Conservation (phyloP, 1,140 invertebrate genomes). For the Trichonephila clavipes region DNA sequence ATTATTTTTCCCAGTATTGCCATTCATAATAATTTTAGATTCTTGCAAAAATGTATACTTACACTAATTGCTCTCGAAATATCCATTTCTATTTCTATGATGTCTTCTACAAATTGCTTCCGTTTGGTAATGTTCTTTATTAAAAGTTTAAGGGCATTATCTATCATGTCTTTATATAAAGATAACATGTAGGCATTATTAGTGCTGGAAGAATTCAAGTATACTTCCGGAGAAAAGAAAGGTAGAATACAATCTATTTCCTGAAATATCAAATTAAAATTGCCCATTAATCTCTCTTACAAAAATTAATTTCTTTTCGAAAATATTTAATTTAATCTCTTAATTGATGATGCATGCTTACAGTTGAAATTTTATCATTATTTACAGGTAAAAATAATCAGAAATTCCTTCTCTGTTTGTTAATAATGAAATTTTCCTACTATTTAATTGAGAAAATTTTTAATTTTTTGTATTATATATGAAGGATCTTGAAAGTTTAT, state of each 20-base stretch:
- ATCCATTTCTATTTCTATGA: background rate
- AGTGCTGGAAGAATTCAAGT: background rate
- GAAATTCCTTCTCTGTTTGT: too few species aligned
- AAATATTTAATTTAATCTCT: too few species aligned
- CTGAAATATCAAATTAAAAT: background rate
- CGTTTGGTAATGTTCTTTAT: background rate
- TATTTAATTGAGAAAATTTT: too few species aligned
- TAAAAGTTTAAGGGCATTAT: background rate
- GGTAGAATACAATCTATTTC: background rate
- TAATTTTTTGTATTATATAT: too few species aligned
- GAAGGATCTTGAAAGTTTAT: too few species aligned
- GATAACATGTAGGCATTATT: background rate
- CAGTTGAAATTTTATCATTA: too few species aligned
- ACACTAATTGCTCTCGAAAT: background rate
- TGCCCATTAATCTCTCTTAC: background rate
- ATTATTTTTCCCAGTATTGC: too few species aligned
- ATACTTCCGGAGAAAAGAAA: background rate
- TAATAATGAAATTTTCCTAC: too few species aligned
- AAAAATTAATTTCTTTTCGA: background rate
- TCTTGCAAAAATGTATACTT: background rate
- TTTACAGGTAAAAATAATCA: too few species aligned
- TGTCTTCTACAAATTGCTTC: background rate
- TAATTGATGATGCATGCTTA: too few species aligned
- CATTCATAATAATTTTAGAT: too few species aligned
- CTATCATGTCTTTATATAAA: background rate